Base-by-base conservation (phyloP, 2,113 vertebrate species). In the Lepus europaeus region DNA sequence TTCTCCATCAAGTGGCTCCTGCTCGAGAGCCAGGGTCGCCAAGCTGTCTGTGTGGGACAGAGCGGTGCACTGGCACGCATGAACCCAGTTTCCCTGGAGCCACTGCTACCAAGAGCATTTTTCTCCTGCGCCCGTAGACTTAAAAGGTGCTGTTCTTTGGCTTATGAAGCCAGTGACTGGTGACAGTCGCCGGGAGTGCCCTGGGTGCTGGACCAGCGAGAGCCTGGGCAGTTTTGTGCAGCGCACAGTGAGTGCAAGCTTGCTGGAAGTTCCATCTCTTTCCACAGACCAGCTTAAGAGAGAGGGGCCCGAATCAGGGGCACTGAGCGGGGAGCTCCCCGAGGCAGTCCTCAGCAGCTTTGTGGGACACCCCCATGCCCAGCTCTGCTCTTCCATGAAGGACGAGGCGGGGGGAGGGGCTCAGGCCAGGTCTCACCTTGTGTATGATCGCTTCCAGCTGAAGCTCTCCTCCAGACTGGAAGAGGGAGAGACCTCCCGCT, bases 371-470 rank as follows among this genome's bases (percentile, higher is more conserved):
- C 2, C 3, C 14, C 9, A 1, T 25, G 5, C 36, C 23, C 39
- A n/a, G n/a, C 25, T 80, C 61, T 16, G 22, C 25, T 56, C 59
- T 81, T 70, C 82, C 39, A 25, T 31, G 33, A 59, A 72, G 68
- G 61, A 84, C 3, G 27, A 3, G 20, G 33, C 53, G 70, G 45
- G 45, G 45, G 45, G 45, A 45, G 45, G 45, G 45, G 59, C 59
- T 66, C 7, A 3, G 17, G 45, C 59, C 25, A 53, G 63, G 39
- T 36, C 89, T 97, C 97, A 98, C 73, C 98, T 97, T 0, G 98
- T 98, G 74, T 98, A 98, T 4, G 98, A 98, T 39, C 98, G 96
- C 51, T 98, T 98, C 99, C 99, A 99, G 88, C 96, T 98, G 95
- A 99, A 99, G 29, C 72, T 97, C 36, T 98, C 97, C 13, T 96